Base-by-base conservation (phyloP, 2,797 vertebrate species). In the Peromyscus nudipes region DNA sequence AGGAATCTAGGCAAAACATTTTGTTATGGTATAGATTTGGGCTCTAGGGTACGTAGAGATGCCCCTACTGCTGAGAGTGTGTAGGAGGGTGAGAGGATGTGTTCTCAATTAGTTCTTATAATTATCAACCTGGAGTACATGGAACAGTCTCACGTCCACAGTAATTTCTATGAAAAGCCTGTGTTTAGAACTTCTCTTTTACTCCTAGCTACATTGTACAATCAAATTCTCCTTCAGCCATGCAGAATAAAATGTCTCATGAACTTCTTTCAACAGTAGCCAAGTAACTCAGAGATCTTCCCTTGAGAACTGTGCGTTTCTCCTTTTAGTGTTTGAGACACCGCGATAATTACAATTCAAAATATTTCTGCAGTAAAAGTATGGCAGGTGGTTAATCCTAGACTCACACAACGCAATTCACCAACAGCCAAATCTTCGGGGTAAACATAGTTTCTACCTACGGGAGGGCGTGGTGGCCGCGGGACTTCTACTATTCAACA, bases 321-420 rank as follows among this genome's bases (percentile, higher is more conserved):
- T 81, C n/a, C 69, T 97, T 34, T 40, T 77, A 73, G 52, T 77
- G 16, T 89, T 40, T 92, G 65, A 96, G 49, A 86, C 75, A 96
- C 91, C 92, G 91, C 27, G 86, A 90, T 96, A 98, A 97, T 97
- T 97, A 96, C 80, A 93, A 96, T 91, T 92, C 95, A 96, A 97
- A 97, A 95, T 92, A 96, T 97, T 96, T 96, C 82, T 85, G 49
- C 86, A 96, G 95, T 97, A 91, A 96, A 97, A 93, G 60, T 83
- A 90, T 93, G 92, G 69, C 85, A 96, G 76, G 89, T 95, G 52
- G 85, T 84, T 97, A 97, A 94, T 89, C 79, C 69, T 97, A 96
- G 55, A 93, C 46, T 94, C 62, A 19, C 27, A 81, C 93, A 96
- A 92, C 92, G 83, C 80, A 96, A 88, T 92, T 95, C 84, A 95